Base-by-base conservation (phyloP, 1,140 invertebrate species). In the Pomacea maculata region DNA sequence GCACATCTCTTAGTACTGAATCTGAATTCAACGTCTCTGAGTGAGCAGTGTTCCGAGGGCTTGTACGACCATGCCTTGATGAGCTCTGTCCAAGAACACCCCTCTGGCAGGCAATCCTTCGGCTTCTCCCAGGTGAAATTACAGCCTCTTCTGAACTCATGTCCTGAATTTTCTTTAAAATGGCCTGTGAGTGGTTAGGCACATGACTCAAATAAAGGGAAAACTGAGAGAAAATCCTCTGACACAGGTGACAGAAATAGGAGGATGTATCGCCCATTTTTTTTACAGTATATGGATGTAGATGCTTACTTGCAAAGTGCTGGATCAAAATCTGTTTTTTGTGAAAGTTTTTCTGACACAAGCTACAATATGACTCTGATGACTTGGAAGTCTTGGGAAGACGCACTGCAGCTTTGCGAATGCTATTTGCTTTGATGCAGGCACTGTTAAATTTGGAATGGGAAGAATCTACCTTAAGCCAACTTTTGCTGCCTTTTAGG, bases 161-260 rank as follows among this genome's bases (percentile, higher is more conserved):
- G 19, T 34, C 61, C 65, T 77, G 70, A 65, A 83, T 83, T 63
- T 80, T 84, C 45, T 78, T 64, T 34, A 77, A 70, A n/a, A 84
- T 82, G 34, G 78, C 78, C 45, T 63, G 72, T 19, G 78, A 76
- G 72, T 84, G 83, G 65, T 72, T 64, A 14, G 34, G 72, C 11
- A 82, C 78, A 80, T 84, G 83, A 3, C 75, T 52, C 74, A 84
- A 78, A 71, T 82, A 84, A 0, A 68, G 74, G 21, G 61, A 71
- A 67, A 78, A 84, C 34, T 63, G 79, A 57, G 78, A 67, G 63
- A 82, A 84, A 9, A 34, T 65, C 57, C 74, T 80, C 68, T 84
- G 78, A 61, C 83, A 84, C 34, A 84, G n/a, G 55, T 84, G 83
- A 61, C 83, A 84, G 64, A 80, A 67, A 45, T 78, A 84, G 0